A percentile compares a stretch with the other conserved stretches of the same genome.
Evolutionary conservation across 2,113 vertebrate genomes (phyloP).

Genomic region (Pandion haliaetus): DNA sequence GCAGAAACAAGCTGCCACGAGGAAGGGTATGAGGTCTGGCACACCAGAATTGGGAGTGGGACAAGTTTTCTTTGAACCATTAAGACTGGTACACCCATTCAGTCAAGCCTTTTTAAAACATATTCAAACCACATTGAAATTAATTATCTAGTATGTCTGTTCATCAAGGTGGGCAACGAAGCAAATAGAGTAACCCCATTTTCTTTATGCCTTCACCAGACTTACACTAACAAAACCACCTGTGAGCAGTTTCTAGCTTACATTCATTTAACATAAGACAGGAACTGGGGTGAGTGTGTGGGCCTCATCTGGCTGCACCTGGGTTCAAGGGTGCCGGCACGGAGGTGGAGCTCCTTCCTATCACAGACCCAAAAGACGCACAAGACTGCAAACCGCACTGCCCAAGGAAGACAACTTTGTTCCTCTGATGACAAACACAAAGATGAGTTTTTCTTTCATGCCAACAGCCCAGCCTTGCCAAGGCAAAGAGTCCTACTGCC

Average conservation of each 20-base stretch:
- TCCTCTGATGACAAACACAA: background rate
- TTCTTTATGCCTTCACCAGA: background rate
- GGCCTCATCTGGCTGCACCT: background rate
- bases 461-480: background rate
- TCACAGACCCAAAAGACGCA: background rate
- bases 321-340: accelerated
- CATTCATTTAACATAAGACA: background rate
- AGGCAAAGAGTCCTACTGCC: background rate
- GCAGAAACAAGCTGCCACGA: background rate
- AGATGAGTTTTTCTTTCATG: background rate
- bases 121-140: background rate
- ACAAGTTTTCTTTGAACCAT: background rate
- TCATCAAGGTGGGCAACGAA: background rate
- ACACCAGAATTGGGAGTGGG: background rate
- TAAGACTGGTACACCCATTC: background rate
- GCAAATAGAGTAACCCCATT: background rate
- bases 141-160: background rate
- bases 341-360: background rate
- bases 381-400: background rate
- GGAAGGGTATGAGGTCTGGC: background rate
- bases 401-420: background rate
- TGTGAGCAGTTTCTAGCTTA: background rate
- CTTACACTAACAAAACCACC: background rate
- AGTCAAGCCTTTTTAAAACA: background rate
- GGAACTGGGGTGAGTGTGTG: background rate